Conservation (phyloP, 2,888 invertebrate genomes). For the Deilephila porcellus region DNA sequence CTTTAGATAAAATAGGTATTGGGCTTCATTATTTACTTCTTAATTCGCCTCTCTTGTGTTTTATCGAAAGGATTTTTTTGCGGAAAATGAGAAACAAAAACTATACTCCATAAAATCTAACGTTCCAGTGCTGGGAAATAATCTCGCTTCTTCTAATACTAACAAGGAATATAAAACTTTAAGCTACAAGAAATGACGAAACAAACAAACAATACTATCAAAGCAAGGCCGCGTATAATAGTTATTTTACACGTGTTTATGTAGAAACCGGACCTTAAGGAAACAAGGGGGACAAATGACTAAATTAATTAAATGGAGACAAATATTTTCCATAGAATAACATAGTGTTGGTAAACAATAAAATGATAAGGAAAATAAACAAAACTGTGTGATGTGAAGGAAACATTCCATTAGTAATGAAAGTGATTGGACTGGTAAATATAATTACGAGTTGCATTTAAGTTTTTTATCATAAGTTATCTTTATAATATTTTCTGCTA, state of each 20-base stretch:
- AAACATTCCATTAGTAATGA: background rate
- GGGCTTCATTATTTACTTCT: too few species aligned
- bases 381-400: background rate
- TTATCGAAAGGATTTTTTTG: too few species aligned
- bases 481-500: too few species aligned
- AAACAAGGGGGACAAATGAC: background rate
- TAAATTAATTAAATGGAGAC: background rate
- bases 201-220: background rate
- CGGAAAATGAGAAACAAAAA: too few species aligned
- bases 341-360: background rate
- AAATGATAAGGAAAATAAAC: conserved; percentile 16
- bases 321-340: too few species aligned
- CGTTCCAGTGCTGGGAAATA: too few species aligned
- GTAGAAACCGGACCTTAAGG: background rate
- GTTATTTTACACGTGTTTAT: background rate
- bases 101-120: too few species aligned
- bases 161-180: too few species aligned
- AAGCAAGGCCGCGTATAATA: background rate
- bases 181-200: background rate
- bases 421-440: too few species aligned
- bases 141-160: too few species aligned
- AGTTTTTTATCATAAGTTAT: background rate
- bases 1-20: too few species aligned
- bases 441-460: background rate
- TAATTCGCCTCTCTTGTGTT: too few species aligned